These are phyloP conservation scores for Rhegmatorhina hoffmannsi DNA, from an alignment of 2,113 vertebrate species.

Conservation along the genomic window DNA sequence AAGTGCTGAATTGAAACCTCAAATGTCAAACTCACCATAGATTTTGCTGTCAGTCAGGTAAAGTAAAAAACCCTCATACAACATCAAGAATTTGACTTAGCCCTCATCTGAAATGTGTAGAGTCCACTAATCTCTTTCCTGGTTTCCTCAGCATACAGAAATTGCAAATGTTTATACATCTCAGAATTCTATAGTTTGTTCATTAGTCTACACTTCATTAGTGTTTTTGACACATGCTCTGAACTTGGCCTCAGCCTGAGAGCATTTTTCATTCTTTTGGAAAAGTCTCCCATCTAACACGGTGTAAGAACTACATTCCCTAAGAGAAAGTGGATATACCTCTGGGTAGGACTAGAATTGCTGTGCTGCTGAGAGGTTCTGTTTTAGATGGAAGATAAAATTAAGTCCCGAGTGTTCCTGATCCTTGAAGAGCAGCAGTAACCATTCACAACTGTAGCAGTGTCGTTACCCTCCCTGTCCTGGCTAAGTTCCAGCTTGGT, in stretches of 20 bases:
- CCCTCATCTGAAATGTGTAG: constrained; percentile 38
- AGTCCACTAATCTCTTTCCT: constrained; percentile 19
- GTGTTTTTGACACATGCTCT: neutral
- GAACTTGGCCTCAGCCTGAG: neutral
- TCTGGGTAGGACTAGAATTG: neutral
- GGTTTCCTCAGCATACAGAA: neutral
- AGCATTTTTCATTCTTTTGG: neutral
- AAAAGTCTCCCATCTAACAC: neutral
- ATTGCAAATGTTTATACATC: neutral
- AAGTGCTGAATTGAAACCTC: constrained; percentile 60
- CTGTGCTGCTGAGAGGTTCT: neutral
- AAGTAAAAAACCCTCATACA: constrained; percentile 23
- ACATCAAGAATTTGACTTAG: constrained; percentile 52
- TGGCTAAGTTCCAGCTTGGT: constrained; percentile 19
- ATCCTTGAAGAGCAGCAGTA: neutral
- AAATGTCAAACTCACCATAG: constrained; percentile 48
- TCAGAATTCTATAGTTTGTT: neutral
- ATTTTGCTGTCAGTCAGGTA: constrained; percentile 54
- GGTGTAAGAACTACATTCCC: neutral
- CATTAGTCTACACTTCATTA: neutral
- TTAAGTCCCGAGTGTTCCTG: neutral
- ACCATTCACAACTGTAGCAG: neutral
- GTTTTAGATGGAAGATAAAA: neutral
- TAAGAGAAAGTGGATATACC: neutral
- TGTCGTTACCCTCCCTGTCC: neutral